Conservation (phyloP, 2,797 vertebrate genomes). For the Lepilemur ruficaudatus region DNA sequence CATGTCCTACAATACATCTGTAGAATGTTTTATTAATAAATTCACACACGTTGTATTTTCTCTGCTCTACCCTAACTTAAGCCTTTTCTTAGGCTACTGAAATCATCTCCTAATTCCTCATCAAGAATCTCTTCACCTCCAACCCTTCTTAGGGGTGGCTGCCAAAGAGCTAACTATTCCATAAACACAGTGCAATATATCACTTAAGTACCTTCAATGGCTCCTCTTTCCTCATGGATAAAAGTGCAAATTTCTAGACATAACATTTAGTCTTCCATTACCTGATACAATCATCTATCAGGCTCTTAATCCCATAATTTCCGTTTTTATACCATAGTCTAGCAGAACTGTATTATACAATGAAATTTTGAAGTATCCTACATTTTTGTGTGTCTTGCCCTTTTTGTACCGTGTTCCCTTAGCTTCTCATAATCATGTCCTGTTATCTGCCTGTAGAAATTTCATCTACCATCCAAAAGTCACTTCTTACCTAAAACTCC, state of each 20-base stretch:
- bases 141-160: background rate
- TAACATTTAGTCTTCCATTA: background rate
- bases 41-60: background rate
- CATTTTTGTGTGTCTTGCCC: background rate
- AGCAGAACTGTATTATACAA: background rate
- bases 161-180: background rate
- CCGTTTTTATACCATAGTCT: background rate
- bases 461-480: background rate
- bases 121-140: background rate
- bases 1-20: background rate
- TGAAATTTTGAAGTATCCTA: background rate
- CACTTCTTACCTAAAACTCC: background rate
- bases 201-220: background rate
- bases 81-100: background rate
- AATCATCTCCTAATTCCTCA: background rate
- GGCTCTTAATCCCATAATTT: background rate
- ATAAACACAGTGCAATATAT: background rate
- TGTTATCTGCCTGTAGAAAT: background rate
- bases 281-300: background rate
- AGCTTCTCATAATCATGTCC: background rate
- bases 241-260: background rate
- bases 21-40: background rate
- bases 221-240: background rate
- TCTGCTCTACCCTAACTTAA: background rate
- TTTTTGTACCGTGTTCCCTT: background rate